A percentile compares a stretch with the other conserved stretches of the same genome.
These are phyloP conservation scores for Echeneis naucrates DNA, from an alignment of 2,797 vertebrate species.

Conservation along the genomic window DNA sequence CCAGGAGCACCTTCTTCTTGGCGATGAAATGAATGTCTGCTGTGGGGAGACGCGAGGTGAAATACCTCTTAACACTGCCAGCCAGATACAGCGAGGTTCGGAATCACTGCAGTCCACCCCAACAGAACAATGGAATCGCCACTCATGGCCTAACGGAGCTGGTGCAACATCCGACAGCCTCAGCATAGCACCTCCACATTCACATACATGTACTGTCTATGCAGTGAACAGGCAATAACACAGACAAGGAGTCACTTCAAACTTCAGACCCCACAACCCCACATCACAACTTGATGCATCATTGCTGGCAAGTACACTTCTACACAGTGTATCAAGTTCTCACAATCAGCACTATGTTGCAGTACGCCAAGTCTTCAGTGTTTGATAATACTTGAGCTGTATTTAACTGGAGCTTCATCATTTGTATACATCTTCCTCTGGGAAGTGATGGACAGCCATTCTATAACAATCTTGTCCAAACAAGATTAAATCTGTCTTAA, in stretches of 20 bases:
- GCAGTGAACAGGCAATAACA: not conserved
- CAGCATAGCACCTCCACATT: constrained; percentile 61
- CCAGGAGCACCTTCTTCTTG: constrained; percentile 48
- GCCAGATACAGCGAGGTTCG: constrained; percentile 93
- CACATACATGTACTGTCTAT: constrained; percentile 15
- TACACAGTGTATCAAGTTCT: not conserved
- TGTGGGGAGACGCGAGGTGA: constrained; percentile 50
- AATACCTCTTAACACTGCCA: constrained; percentile 84
- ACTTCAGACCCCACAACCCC: constrained; percentile 16
- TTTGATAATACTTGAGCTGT: constrained; percentile 22
- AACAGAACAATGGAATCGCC: constrained; percentile 89
- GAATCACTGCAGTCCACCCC: constrained; percentile 93
- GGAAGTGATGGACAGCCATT: constrained; percentile 1
- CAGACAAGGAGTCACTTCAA: not conserved
- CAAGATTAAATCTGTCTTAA: not conserved
- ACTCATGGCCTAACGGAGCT: constrained; percentile 81
- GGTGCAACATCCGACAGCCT: constrained; percentile 61
- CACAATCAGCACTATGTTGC: not conserved
- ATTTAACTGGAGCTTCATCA: constrained; percentile 17
- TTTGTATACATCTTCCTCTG: not conserved
- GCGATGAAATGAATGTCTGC: constrained; percentile 48
- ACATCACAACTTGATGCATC: not conserved
- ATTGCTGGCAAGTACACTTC: not conserved
- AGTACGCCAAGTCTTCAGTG: not conserved
- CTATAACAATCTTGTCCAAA: not conserved